Conservation (phyloP, 2,113 vertebrate species). For the Amblyopsis rosae region DNA sequence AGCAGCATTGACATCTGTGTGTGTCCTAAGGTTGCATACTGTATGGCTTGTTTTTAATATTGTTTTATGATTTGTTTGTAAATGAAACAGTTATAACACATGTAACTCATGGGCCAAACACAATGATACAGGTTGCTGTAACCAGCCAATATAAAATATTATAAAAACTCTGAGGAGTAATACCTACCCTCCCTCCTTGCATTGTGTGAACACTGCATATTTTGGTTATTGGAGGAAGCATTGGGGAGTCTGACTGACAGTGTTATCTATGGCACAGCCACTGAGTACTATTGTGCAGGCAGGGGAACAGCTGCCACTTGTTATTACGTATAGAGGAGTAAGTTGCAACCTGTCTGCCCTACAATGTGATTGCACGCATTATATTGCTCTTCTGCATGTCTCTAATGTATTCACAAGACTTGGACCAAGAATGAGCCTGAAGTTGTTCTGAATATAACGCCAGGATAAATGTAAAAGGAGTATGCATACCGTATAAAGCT, state of each 20-base stretch:
- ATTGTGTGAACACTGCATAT: conserved; percentile 17
- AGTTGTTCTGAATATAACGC: conserved; percentile 33
- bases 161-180: not conserved
- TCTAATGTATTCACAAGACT: conserved; percentile 31
- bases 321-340: conserved; percentile 35
- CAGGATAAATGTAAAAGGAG: conserved; percentile 26
- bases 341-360: conserved; percentile 33
- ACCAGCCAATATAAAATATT: not conserved
- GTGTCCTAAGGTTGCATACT: not conserved
- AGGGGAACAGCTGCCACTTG: conserved; percentile 50
- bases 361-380: conserved; percentile 11
- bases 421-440: conserved; percentile 6
- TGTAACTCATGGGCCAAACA: not conserved
- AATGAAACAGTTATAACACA: not conserved
- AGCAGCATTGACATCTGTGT: not conserved
- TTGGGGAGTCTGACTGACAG: conserved; percentile 47
- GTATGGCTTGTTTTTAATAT: not conserved
- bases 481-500: not conserved
- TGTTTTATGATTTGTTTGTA: not conserved
- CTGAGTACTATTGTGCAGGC: conserved; percentile 34
- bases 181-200: not conserved
- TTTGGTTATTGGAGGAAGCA: conserved; percentile 20
- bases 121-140: not conserved
- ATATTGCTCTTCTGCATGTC: conserved; percentile 27
- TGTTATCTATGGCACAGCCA: conserved; percentile 44